phyloP scores from a whole-genome alignment of 2,888 invertebrate species.

The Punctoribates punctum region DNA sequence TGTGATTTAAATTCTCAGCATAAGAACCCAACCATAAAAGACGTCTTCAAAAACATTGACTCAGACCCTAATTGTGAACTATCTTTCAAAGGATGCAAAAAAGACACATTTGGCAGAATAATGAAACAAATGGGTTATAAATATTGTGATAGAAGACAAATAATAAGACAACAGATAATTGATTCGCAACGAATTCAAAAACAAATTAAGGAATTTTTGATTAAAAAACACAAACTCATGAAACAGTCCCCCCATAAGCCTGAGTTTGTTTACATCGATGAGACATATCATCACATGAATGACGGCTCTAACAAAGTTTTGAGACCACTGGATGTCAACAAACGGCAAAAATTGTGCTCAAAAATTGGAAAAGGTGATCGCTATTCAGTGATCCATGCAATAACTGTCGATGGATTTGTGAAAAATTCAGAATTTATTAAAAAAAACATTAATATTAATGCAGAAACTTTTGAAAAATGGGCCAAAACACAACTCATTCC shows the following conservation, averaged over 20 bases:
- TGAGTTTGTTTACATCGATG: background rate
- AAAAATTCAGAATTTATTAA: background rate
- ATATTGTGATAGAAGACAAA: background rate
- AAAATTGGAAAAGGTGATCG: background rate
- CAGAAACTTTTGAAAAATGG: background rate
- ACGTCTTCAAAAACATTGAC: background rate
- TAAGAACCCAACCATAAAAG: background rate
- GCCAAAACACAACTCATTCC: background rate
- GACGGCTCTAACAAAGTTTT: background rate
- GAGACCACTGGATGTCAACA: no score
- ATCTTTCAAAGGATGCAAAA: background rate
- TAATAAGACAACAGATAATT: background rate
- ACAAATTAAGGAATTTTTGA: background rate
- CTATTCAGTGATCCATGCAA: background rate
- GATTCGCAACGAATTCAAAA: background rate
- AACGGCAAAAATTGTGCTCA: background rate
- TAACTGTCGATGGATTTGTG: background rate
- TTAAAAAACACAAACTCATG: background rate
- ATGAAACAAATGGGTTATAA: conserved; percentile 5
- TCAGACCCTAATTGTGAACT: background rate
- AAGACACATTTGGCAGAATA: background rate
- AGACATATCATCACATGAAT: background rate
- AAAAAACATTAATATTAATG: background rate
- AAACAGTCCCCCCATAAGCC: background rate
- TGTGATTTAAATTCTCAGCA: background rate